Evolutionary conservation across 2,888 invertebrate genomes (phyloP).

Genomic region (Athripsodes cinereus): DNA sequence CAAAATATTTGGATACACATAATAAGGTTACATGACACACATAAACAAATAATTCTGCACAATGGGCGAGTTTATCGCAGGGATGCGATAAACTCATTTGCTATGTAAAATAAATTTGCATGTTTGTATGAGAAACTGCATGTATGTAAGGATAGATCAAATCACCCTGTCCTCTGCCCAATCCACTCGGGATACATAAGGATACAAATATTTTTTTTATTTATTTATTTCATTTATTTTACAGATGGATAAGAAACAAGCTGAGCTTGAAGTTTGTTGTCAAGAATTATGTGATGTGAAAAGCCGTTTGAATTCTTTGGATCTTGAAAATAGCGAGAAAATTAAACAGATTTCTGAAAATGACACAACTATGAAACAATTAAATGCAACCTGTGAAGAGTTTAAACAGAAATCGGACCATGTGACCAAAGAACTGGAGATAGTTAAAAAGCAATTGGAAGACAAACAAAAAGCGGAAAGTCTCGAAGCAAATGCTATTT

Average conservation of each 20-base stretch:
- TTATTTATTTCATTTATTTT: background rate
- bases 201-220: background rate
- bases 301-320: background rate
- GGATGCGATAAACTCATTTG: no score
- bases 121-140: no score
- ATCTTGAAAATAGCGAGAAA: background rate
- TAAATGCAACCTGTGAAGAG: background rate
- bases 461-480: conserved; percentile 11
- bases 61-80: no score
- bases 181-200: no score
- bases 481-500: conserved; percentile 6
- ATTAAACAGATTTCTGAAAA: background rate
- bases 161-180: no score
- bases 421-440: conserved; percentile 4
- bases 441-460: conserved; percentile 5
- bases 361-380: background rate
- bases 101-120: no score
- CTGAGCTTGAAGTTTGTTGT: background rate
- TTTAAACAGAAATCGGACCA: background rate
- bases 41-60: no score
- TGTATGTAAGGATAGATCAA: no score
- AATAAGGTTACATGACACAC: no score
- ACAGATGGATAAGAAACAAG: background rate
- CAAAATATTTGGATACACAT: no score
- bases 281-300: background rate